A percentile compares a stretch with the other conserved stretches of the same genome.
phyloP scores from a whole-genome alignment of 2,113 vertebrate genomes.

The Sorex araneus region DNA sequence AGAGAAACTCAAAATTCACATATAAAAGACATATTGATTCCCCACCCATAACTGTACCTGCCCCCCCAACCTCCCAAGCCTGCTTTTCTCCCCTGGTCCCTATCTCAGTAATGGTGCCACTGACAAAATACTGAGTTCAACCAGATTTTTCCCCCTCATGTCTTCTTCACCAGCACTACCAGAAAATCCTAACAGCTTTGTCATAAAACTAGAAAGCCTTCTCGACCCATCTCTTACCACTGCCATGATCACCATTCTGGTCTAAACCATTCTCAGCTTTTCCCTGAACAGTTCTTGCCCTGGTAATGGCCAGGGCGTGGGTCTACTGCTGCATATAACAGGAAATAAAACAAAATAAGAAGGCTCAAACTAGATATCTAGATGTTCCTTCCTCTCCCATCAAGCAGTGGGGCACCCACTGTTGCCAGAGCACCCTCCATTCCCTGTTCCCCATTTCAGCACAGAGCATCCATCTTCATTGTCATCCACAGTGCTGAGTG shows the following conservation, averaged over 20 bases:
- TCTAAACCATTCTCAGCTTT: neutral
- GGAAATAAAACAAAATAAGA: conserved; percentile 17
- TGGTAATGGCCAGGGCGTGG: neutral
- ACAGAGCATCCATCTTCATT: too few relatives aligned
- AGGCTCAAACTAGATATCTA: neutral
- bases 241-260: neutral
- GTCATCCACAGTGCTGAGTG: too few relatives aligned
- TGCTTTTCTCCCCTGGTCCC: neutral
- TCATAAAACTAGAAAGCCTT: neutral
- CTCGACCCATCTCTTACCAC: neutral
- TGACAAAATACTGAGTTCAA: conserved; percentile 1
- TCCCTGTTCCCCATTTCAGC: neutral
- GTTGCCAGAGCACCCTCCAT: neutral
- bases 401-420: neutral
- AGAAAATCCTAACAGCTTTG: neutral
- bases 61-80: neutral
- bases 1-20: neutral
- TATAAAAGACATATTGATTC: neutral
- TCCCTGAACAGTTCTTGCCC: neutral
- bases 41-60: too few relatives aligned
- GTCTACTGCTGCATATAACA: neutral
- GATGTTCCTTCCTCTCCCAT: neutral
- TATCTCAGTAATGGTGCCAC: neutral
- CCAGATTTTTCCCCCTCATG: neutral
- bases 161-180: neutral